Base-by-base conservation (phyloP, 1,140 invertebrate genomes). In the Anoplolepis gracilipes region DNA sequence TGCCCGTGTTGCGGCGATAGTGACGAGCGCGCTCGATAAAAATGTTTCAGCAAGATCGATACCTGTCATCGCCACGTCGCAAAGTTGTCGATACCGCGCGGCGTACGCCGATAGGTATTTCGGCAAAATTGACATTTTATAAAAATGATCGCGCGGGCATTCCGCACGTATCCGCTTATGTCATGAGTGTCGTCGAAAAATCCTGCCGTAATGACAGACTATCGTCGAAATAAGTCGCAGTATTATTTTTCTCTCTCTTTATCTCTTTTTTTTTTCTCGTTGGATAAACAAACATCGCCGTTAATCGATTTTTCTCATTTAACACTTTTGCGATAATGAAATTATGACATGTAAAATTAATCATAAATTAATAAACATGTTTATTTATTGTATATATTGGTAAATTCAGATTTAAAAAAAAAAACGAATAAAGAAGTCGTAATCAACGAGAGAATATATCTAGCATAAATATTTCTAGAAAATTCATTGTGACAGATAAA, bases 21-120 rank as follows among this genome's bases (percentile, higher is more conserved):
- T 72, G 67, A 70, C 78, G 69, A 82, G 65, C 33, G 61, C 76
- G 73, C 36, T 62, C 87, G 53, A 90, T 85, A 77, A 72, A 87
- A 88, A 61, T 55, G 57, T 85, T n/a, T 84, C n/a, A n/a, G 55
- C 59, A 49, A 84, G 81, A 84, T 81, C 78, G 78, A 81, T 81
- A 81, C 78, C 78, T 81, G 78, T 81, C 78, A 81, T 72, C 78
- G 65, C 33, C 78, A 81, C 67, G 65, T 72, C 65, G 78, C 53
- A n/a, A 7, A 42, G 65, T 72, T 81, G 78, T 81, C 78, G 78
- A 81, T 81, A 81, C 25, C 57, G 65, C 57, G 65, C 65, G 67
- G 2, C 65, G 25, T 22, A 53, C 65, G 78, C 67, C 65, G 65
- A 81, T 59, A 25, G 53, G 49, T 81, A 81, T 72, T 81, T 59